These are phyloP conservation scores for Anarrhichthys ocellatus DNA, from an alignment of 2,113 vertebrate genomes.

Conservation along the genomic window DNA sequence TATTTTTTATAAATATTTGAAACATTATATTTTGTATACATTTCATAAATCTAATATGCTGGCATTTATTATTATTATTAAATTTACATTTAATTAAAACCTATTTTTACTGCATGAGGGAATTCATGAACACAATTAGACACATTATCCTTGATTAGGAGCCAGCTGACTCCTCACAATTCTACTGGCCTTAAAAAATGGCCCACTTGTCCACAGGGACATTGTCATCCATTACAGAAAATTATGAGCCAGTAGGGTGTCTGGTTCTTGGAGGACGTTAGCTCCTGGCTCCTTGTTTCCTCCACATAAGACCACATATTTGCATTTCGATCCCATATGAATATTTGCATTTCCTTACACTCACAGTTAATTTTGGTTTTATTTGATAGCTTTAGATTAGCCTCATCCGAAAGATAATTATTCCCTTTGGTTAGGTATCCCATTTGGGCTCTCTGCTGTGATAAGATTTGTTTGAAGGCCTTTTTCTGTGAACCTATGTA, in stretches of 20 bases:
- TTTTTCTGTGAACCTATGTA: slow-evolving; percentile 43
- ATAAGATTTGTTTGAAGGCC: slow-evolving; percentile 56
- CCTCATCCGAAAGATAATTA: slow-evolving; percentile 63
- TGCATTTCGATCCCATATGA: slow-evolving; percentile 71
- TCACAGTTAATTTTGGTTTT: slow-evolving; percentile 64
- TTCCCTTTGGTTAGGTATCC: slow-evolving; percentile 63
- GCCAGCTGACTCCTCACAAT: slow-evolving; percentile 38
- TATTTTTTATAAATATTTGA: not conserved
- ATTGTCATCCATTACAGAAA: slow-evolving; percentile 61
- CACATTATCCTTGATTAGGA: slow-evolving; percentile 35
- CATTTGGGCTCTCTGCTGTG: slow-evolving; percentile 44
- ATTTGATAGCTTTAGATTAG: slow-evolving; percentile 71
- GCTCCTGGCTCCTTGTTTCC: slow-evolving; percentile 39
- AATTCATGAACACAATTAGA: slow-evolving; percentile 32
- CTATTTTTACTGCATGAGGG: not conserved
- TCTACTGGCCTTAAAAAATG: slow-evolving; percentile 21
- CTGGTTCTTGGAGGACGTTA: slow-evolving; percentile 14
- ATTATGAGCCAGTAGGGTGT: slow-evolving; percentile 58
- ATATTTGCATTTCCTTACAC: slow-evolving; percentile 71
- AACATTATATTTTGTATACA: not conserved
- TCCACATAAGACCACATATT: slow-evolving; percentile 49
- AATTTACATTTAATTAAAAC: slow-evolving; percentile 11
- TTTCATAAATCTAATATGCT: not conserved
- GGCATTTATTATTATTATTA: slow-evolving; percentile 11
- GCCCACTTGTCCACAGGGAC: slow-evolving; percentile 53